Evolutionary conservation across 1,140 invertebrate species (phyloP), one percentile per base, ranked within the genome.

Genomic region (Ceratitis capitata): DNA sequence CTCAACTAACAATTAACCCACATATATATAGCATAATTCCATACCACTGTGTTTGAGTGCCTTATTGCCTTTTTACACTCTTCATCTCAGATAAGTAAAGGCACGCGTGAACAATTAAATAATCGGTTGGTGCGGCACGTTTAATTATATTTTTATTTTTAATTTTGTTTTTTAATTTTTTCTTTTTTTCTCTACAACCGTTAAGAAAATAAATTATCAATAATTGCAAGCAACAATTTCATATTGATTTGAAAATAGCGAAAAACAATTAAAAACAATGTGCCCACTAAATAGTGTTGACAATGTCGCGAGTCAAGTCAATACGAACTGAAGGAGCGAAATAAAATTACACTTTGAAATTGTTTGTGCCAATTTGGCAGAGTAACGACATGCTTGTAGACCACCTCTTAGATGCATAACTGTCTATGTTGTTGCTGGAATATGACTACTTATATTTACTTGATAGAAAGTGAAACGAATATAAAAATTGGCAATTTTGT

Each of bases 91-190:
- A 26, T n/a, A 78, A 47, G 19, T 23, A 39, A 16, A n/a, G 69
- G 45, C 69, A 78, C 42, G 69, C 69, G 69, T 78, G 10, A 78
- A 45, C 69, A 78, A 78, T 78, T 45, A 78, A 78, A 78, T 78
- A 78, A 78, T 78, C 45, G 19, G 14, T 45, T 23, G 26, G 32
- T 26, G 23, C 32, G 2, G 35, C 61, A 4, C 32, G 3, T 19
- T 14, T 3, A 23, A 45, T 19, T n/a, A n/a, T n/a, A n/a, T n/a
- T n/a, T n/a, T n/a, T n/a, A n/a, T n/a, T n/a, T n/a, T n/a, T n/a
- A n/a, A n/a, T n/a, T n/a, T 12, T 1, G 14, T 19, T 32, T 26
- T 74, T 10, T 12, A 69, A 10, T 74, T 35, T 74, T 74, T 32
- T 42, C 16, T 14, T 64, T 10, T 32, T 32, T 64, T 14, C 29